phyloP scores from a whole-genome alignment of 2,113 vertebrate species.

The Aleadryas rufinucha region DNA sequence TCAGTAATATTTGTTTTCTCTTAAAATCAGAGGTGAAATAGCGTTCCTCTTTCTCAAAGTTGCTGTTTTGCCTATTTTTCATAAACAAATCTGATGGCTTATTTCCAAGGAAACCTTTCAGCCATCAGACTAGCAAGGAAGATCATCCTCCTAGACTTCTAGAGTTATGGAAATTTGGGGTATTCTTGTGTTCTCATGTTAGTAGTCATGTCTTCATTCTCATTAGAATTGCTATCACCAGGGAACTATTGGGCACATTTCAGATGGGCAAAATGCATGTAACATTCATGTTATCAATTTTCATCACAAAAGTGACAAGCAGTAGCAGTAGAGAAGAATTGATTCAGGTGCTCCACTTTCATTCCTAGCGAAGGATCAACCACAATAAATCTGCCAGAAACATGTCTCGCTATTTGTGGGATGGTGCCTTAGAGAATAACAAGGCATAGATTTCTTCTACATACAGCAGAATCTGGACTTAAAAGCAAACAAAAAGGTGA shows the following conservation, averaged over 20 bases:
- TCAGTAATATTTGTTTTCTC: neutral
- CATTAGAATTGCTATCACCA: neutral
- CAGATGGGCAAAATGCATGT: neutral
- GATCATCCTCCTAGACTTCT: neutral
- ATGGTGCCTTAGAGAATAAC: neutral
- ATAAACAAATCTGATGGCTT: neutral
- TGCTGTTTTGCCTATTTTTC: neutral
- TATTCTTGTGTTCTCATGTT: neutral
- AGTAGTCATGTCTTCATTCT: neutral
- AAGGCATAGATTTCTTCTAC: neutral
- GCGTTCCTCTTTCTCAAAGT: neutral
- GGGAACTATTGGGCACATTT: neutral
- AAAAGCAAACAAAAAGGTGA: neutral
- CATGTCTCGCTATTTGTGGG: accelerated
- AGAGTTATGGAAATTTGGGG: neutral
- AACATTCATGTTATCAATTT: neutral
- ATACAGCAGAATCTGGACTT: neutral
- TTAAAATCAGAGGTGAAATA: neutral
- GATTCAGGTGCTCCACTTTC: neutral
- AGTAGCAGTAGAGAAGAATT: neutral
- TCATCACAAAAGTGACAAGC: neutral
- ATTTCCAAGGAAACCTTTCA: neutral
- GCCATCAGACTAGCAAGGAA: neutral
- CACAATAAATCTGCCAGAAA: neutral
- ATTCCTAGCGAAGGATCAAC: neutral